Evolutionary conservation across 2,888 invertebrate species (phyloP).

Genomic region (Brachypalpus laphriformis): DNA sequence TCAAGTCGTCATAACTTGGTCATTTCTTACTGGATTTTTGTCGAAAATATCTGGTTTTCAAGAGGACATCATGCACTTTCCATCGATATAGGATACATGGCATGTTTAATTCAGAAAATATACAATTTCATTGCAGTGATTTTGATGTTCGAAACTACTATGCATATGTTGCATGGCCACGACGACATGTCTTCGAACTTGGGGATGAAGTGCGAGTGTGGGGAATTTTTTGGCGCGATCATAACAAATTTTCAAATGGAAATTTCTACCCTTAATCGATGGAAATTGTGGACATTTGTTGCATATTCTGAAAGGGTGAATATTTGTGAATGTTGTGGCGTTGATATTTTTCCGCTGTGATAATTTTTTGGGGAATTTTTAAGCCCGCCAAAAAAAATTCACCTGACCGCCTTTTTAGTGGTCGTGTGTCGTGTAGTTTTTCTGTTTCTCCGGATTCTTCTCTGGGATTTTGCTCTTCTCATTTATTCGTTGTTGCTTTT

Average conservation of each 20-base stretch:
- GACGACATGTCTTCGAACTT: conserved; percentile 64
- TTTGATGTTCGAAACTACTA: conserved; percentile 70
- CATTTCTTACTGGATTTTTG: conserved; percentile 76
- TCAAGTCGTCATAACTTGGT: conserved; percentile 75
- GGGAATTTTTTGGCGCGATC: conserved; percentile 67
- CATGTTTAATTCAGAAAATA: conserved; percentile 77
- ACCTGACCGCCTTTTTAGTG: conserved; percentile 74
- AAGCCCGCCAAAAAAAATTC: conserved; percentile 66
- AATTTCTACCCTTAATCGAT: conserved; percentile 33
- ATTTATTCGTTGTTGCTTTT: conserved; percentile 33
- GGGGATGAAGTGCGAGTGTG: conserved; percentile 62
- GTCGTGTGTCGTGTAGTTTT: conserved; percentile 27
- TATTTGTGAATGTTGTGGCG: conserved; percentile 7
- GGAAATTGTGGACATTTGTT: conserved; percentile 33
- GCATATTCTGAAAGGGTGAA: conserved; percentile 35
- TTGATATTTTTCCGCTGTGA: conserved; percentile 29
- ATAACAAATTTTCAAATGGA: conserved; percentile 66
- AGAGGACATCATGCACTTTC: conserved; percentile 76
- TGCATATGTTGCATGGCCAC: conserved; percentile 54
- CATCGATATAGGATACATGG: conserved; percentile 30
- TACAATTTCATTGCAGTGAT: conserved; percentile 73
- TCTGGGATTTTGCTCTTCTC: conserved; percentile 42
- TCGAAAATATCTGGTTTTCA: conserved; percentile 77
- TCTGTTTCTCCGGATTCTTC: conserved; percentile 44
- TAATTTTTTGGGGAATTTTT: conserved; percentile 55